Evolutionary conservation across 2,888 invertebrate genomes (phyloP).

Genomic region (Encarsia formosa): DNA sequence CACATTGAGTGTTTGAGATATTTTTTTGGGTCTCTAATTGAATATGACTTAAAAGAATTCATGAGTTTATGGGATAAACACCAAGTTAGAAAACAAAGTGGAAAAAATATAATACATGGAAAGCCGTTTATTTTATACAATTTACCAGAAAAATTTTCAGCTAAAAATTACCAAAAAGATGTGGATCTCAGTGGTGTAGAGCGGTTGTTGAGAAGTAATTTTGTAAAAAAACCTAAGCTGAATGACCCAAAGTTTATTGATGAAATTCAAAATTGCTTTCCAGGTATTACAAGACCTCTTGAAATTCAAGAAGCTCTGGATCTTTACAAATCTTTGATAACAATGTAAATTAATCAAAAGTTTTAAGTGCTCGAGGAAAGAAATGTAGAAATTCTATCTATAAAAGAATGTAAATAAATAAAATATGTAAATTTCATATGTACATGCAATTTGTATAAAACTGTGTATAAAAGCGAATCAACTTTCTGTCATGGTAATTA

Average conservation of each 20-base stretch:
- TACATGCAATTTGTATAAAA: too few species aligned
- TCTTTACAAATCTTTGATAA: too few species aligned
- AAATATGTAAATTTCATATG: too few species aligned
- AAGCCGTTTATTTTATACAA: conserved; percentile 1
- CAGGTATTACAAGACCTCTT: not conserved
- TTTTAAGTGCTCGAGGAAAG: too few species aligned
- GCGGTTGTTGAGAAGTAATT: too few species aligned
- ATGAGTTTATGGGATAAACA: not conserved
- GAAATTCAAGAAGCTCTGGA: not conserved
- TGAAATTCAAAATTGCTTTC: not conserved
- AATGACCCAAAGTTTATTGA: not conserved
- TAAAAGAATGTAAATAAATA: too few species aligned
- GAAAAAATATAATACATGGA: not conserved
- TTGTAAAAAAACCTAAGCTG: not conserved
- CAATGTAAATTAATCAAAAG: too few species aligned
- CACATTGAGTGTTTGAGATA: not conserved
- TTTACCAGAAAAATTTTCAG: not conserved
- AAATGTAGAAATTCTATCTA: too few species aligned
- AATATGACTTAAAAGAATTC: not conserved
- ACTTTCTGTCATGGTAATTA: too few species aligned
- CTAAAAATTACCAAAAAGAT: not conserved
- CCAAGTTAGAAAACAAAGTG: not conserved
- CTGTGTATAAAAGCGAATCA: too few species aligned
- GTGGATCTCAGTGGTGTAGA: not conserved
- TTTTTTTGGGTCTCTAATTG: not conserved